Conservation (phyloP, 2,797 vertebrate genomes). For the Artibeus lituratus region DNA sequence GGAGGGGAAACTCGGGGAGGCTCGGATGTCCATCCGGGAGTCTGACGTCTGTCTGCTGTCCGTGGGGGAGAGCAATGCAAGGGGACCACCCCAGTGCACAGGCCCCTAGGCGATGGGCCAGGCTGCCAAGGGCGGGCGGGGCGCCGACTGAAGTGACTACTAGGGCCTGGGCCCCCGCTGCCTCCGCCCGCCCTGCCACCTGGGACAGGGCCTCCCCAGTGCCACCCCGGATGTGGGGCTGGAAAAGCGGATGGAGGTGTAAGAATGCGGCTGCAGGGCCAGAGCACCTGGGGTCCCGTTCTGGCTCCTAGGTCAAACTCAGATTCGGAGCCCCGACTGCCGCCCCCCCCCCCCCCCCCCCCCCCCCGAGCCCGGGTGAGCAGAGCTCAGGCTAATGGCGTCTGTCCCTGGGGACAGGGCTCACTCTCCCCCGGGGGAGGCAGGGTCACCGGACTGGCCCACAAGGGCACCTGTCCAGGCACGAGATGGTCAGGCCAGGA, state of each 20-base stretch:
- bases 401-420: neutral
- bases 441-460: neutral
- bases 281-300: neutral
- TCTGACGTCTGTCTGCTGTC: no score
- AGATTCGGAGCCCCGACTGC: neutral
- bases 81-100: neutral
- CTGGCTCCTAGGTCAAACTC: neutral
- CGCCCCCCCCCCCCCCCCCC: neutral
- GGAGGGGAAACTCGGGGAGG: neutral
- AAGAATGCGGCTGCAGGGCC: neutral
- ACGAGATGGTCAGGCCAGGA: rapidly evolving
- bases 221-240: rapidly evolving
- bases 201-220: rapidly evolving
- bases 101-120: neutral
- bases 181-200: neutral
- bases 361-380: rapidly evolving
- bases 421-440: neutral
- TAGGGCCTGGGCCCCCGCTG: neutral
- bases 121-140: neutral
- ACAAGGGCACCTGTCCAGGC: neutral
- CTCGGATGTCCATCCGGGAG: no score
- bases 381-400: rapidly evolving
- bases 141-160: rapidly evolving
- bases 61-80: no score
- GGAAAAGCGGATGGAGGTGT: rapidly evolving